Evolutionary conservation across 2,797 vertebrate species (phyloP).

Genomic region (Neoniphon sammara): DNA sequence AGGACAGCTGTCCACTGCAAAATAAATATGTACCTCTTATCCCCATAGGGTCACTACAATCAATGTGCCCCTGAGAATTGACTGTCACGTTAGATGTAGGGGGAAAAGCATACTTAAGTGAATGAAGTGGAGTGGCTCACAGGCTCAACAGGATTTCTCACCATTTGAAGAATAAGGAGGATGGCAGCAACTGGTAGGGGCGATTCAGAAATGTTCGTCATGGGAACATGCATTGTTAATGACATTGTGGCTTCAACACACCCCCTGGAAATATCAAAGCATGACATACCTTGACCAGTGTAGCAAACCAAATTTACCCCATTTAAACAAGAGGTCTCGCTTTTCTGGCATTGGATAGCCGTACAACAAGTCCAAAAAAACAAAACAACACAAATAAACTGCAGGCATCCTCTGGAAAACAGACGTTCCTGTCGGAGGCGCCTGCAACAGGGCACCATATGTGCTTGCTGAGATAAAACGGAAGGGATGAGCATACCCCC

Average conservation of each 20-base stretch:
- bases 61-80: conserved; percentile 68
- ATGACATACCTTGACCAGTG: conserved; percentile 14
- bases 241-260: conserved; percentile 23
- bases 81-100: conserved; percentile 75
- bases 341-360: conserved; percentile 27
- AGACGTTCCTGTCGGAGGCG: conserved; percentile 66
- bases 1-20: conserved; percentile 73
- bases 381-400: conserved; percentile 55
- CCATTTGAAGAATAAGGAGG: conserved; percentile 54
- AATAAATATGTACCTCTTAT: conserved; percentile 76
- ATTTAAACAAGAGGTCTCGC: conserved; percentile 24
- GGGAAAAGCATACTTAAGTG: conserved; percentile 60
- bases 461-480: conserved; percentile 77
- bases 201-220: conserved; percentile 51
- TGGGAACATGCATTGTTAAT: conserved; percentile 3
- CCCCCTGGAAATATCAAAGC: conserved; percentile 23
- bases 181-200: conserved; percentile 30
- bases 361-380: conserved; percentile 54
- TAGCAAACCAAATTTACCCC: conserved; percentile 6
- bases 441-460: conserved; percentile 76
- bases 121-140: conserved; percentile 64
- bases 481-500: conserved; percentile 74
- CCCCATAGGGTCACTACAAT: conserved; percentile 77
- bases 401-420: conserved; percentile 67
- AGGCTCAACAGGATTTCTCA: conserved; percentile 52